These are phyloP conservation scores for Tetrao urogallus DNA, from an alignment of 2,113 vertebrate species.

Conservation along the genomic window DNA sequence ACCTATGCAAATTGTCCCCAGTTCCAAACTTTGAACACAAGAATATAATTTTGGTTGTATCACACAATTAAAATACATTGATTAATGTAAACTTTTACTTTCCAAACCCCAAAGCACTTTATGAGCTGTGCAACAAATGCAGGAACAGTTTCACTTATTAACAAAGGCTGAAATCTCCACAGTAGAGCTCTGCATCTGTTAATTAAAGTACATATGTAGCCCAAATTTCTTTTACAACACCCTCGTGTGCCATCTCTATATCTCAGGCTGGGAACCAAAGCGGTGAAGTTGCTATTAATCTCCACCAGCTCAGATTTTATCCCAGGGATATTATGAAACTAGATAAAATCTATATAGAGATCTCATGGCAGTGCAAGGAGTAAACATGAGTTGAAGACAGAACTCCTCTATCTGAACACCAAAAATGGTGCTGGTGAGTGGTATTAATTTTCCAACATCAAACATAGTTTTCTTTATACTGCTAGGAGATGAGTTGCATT, in stretches of 20 bases:
- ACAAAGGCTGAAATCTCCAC: constrained; percentile 34
- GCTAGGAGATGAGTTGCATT: background rate
- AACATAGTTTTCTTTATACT: background rate
- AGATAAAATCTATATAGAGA: background rate
- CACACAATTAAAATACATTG: constrained; percentile 6
- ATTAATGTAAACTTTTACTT: constrained; percentile 51
- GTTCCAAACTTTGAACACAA: background rate
- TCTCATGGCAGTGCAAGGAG: background rate
- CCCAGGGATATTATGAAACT: constrained; percentile 1
- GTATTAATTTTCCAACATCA: background rate
- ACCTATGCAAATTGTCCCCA: background rate
- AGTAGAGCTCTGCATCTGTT: constrained; percentile 29
- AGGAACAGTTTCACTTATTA: constrained; percentile 40
- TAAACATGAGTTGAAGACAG: background rate
- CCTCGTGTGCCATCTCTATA: background rate
- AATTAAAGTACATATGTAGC: constrained; percentile 49
- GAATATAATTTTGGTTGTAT: background rate
- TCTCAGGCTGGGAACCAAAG: constrained; percentile 4
- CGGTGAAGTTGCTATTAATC: constrained; percentile 15
- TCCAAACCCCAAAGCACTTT: constrained; percentile 58
- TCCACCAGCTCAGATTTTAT: background rate
- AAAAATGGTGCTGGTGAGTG: background rate
- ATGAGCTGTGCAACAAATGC: constrained; percentile 30
- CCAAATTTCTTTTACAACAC: constrained; percentile 44
- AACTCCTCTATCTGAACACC: background rate